Base-by-base conservation (phyloP, 2,113 vertebrate species). In the Pica pica region DNA sequence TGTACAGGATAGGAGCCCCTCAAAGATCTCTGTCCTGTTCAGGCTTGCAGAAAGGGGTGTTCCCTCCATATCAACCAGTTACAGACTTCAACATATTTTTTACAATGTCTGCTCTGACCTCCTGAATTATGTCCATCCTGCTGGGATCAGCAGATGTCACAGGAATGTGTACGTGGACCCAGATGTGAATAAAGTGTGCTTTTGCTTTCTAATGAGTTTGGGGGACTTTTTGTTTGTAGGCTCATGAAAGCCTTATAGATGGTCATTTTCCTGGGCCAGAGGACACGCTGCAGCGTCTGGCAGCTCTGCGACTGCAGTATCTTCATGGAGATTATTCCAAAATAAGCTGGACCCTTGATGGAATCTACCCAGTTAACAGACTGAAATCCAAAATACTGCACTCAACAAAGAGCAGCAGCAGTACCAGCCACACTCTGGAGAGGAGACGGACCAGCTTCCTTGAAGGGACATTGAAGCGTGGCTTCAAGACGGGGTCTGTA, bases 251-350 rank as follows among this genome's bases (percentile, higher is more conserved):
- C 95, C 97, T 99, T 74, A 98, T 99, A 95, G 99, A 98, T 19
- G 99, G 99, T 35, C 99, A 99, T 93, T 99, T 99, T 92, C 99
- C 99, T 5, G 99, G 98, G 23, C 98, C 98, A 0, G 99, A 99
- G 95, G 99, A 99, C 95, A 99, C 99, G 4, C 93, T 99, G 86
- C 99, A 99, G 97, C 98, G 98, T 86, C 90, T 99, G 77, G 98
- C 99, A 4, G 98, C 99, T 37, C 96, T 99, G 37, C 98, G 99
- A 23, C 98, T 99, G 33, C 99, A 99, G 96, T 99, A 99, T 83
- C 98, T 99, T 64, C 98, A 99, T 10, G 98, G 98, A 39, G 99
- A 99, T 33, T 98, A 98, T 70, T 98, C 98, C 41, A 98, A 98
- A 76, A 98, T 98, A 6, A 98, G 98, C 20, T 99, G 99, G 99